Percentiles rank a stretch among this genome's conserved stretches.
Evolutionary conservation across 1,140 invertebrate genomes (phyloP).

Genomic region (Papilio polyxenes): DNA sequence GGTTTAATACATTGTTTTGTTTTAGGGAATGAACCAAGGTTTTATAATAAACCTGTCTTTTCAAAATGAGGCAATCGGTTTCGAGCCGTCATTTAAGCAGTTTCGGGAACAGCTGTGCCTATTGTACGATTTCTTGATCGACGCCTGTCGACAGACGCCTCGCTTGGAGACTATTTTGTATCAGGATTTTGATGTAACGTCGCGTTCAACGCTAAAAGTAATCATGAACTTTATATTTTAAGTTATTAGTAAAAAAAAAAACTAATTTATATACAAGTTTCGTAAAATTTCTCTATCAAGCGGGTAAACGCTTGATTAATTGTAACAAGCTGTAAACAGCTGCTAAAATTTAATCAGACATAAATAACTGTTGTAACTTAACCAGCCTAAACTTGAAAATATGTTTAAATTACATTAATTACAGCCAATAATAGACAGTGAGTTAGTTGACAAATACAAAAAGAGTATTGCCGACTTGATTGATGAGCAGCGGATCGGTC

Average conservation of each 20-base stretch:
- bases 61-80: conserved; percentile 85
- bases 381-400: neutral
- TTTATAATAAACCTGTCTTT: conserved; percentile 88
- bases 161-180: conserved; percentile 88
- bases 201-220: conserved; percentile 61
- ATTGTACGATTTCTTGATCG: conserved; percentile 87
- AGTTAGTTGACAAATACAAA: conserved; percentile 83
- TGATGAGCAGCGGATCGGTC: conserved; percentile 85
- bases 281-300: neutral
- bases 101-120: conserved; percentile 86
- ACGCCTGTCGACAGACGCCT: conserved; percentile 85
- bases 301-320: neutral
- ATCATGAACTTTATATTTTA: conserved; percentile 26
- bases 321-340: neutral
- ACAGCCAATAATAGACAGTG: conserved; percentile 85
- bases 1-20: conserved; percentile 39
- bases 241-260: no score
- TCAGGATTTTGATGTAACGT: conserved; percentile 79
- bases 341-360: neutral
- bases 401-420: conserved; percentile 40
- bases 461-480: conserved; percentile 82
- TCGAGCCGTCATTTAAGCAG: conserved; percentile 90
- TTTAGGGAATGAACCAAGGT: conserved; percentile 85
- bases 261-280: no score
- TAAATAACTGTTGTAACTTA: neutral